Base-by-base conservation (phyloP, 2,797 vertebrate species). In the Morelia viridis region DNA sequence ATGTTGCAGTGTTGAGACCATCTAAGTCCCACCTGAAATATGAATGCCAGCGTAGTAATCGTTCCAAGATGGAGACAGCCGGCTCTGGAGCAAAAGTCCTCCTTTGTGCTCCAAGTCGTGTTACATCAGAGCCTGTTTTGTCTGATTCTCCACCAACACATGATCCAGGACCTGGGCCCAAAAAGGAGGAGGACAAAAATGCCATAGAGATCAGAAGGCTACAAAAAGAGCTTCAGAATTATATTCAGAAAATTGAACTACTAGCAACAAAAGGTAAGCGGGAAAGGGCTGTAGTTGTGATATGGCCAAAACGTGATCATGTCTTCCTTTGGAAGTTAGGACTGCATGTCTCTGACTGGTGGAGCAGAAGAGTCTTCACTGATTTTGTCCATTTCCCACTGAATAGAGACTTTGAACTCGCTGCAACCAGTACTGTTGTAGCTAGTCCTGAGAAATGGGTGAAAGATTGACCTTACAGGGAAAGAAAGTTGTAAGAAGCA, bases 191-290 rank as follows among this genome's bases (percentile, higher is more conserved):
- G 50, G 94, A 96, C 76, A 97, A 97, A 61, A 97, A 98, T 93
- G 96, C 96, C 65, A 96, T 95, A 11, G 99, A 99, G 95, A 97
- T 99, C 71, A 95, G 31, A 85, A 98, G 97, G 76, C 97, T 99
- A 91, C 98, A 98, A 91, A 98, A 97, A 94, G 98, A 99, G 94
- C 94, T 99, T 93, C 98, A 97, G 91, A 96, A 92, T 41, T 99
- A 97, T 93, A 97, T 99, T 93, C 98, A 97, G 95, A 98, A 98
- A 97, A 98, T 99, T 24, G 98, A 99, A 94, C 97, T 98, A 61
- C 96, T 98, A 26, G 96, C 97, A 53, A 97, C 97, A 92, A 98
- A 96, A 98, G 98, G 99, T 99, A 96, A 97, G 95, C 87, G 89
- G 71, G 46, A 85, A 26, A 88, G 1, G 5, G 50, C 24, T 56